Evolutionary conservation across 2,888 invertebrate species (phyloP), one percentile per base, ranked within the genome.

Genomic region (Tromatobia lineatoria): DNA sequence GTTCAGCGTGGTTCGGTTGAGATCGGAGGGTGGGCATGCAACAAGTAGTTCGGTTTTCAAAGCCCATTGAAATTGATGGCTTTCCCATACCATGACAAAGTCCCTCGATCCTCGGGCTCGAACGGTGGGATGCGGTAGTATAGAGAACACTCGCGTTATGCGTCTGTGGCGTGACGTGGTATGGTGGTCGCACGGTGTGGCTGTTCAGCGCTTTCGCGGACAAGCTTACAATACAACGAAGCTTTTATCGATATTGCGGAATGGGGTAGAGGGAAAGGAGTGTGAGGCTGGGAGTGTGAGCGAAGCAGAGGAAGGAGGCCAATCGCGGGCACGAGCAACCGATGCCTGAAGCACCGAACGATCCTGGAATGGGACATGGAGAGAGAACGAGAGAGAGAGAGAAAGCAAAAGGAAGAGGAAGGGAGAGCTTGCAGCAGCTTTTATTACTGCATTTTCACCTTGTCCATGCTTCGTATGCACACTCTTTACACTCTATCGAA

Each of bases 21-120:
- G 85, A 88, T 83, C 84, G 88, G 85, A 83, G 88, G 85, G 86
- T 78, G 85, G 85, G 88, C 90, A 92, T 92, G 93, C 94, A 94
- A 94, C 94, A 94, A 93, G 94, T 93, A 91, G 94, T 94, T 93
- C 92, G 94, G 94, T 93, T 93, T 94, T 94, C 93, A 93, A 94
- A 94, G 94, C 93, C 93, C 93, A 94, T 94, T 94, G 93, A 94
- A 94, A 94, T 94, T 94, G 93, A 94, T 93, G 93, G 93, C 93
- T 93, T 93, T 94, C 93, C 94, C 93, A 93, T 94, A 93, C 94
- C 93, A 91, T 91, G 90, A 89, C 89, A 88, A 87, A 90, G 88
- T 88, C 88, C 87, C 86, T 83, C 86, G 77, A 80, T 77, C 77
- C 89, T 89, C 88, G 84, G 85, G 78, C 84, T 87, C 85, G 83